phyloP scores from a whole-genome alignment of 2,888 invertebrate species.

The Sussaba pulchella region DNA sequence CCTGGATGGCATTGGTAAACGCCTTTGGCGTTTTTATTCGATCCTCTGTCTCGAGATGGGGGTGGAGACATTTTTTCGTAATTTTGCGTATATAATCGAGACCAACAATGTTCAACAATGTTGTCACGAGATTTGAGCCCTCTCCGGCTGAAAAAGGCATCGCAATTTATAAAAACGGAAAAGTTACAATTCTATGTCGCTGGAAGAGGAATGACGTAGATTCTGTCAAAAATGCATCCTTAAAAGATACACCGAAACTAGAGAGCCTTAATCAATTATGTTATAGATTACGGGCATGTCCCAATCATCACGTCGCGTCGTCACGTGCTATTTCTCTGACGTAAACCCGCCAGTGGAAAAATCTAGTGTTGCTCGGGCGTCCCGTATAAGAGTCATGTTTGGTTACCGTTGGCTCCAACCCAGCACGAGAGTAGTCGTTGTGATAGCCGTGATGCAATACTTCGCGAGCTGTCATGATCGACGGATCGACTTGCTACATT shows the following conservation, averaged over 20 bases:
- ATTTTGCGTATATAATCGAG: too few relatives aligned
- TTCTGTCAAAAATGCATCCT: not conserved
- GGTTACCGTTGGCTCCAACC: constrained; percentile 17
- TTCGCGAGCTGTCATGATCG: constrained; percentile 41
- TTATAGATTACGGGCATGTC: not conserved
- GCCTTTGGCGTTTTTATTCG: too few relatives aligned
- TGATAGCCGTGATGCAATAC: constrained; percentile 55
- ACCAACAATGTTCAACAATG: too few relatives aligned
- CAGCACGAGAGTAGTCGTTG: constrained; percentile 46
- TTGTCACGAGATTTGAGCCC: too few relatives aligned
- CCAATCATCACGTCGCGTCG: not conserved
- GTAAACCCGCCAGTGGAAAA: constrained; percentile 24
- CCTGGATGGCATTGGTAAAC: too few relatives aligned
- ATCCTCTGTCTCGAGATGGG: too few relatives aligned
- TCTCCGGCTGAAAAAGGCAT: too few relatives aligned
- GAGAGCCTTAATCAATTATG: not conserved
- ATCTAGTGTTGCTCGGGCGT: not conserved
- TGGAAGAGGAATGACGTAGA: too few relatives aligned
- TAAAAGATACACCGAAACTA: not conserved
- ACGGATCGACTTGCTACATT: constrained; percentile 15
- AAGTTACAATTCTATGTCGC: too few relatives aligned
- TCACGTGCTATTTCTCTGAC: constrained; percentile 10
- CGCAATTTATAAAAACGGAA: too few relatives aligned
- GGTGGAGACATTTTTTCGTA: too few relatives aligned
- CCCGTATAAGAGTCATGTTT: constrained; percentile 14